These are phyloP conservation scores for Drosophila burlai DNA, from an alignment of 1,140 invertebrate genomes.

Conservation along the genomic window DNA sequence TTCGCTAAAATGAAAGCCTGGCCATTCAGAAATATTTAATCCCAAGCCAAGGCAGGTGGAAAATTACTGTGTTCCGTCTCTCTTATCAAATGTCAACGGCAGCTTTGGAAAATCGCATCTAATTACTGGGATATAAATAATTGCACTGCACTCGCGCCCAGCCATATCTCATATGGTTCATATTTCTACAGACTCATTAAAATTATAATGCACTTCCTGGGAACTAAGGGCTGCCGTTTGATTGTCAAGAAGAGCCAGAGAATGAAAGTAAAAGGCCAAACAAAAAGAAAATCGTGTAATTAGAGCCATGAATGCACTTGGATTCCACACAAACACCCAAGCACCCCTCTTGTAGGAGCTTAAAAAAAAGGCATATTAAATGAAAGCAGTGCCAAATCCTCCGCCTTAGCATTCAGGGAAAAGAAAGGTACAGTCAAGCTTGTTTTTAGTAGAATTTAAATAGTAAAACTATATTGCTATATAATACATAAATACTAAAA, in stretches of 20 bases:
- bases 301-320: slow-evolving; percentile 48
- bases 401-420: background rate
- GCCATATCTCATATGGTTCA: background rate
- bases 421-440: slow-evolving; percentile 6
- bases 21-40: background rate
- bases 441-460: too few relatives aligned
- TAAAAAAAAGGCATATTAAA: slow-evolving; percentile 14
- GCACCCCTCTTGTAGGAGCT: background rate
- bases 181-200: slow-evolving; percentile 42
- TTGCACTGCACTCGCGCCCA: background rate
- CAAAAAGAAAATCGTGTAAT: slow-evolving; percentile 31
- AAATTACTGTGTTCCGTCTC: slow-evolving; percentile 19
- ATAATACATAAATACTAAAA: too few relatives aligned
- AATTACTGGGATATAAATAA: slow-evolving; percentile 37
- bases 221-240: slow-evolving; percentile 34
- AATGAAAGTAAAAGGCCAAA: slow-evolving; percentile 12
- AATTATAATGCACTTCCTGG: slow-evolving; percentile 56
- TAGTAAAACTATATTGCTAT: background rate
- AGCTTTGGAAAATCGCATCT: slow-evolving; percentile 57
- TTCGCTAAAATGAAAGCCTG: background rate
- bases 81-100: slow-evolving; percentile 57
- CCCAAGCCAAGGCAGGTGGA: background rate
- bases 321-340: background rate
- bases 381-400: slow-evolving; percentile 32
- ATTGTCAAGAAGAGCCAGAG: slow-evolving; percentile 16